Base-by-base conservation (phyloP, 2,797 vertebrate genomes). In the Notolepis coatsorum region DNA sequence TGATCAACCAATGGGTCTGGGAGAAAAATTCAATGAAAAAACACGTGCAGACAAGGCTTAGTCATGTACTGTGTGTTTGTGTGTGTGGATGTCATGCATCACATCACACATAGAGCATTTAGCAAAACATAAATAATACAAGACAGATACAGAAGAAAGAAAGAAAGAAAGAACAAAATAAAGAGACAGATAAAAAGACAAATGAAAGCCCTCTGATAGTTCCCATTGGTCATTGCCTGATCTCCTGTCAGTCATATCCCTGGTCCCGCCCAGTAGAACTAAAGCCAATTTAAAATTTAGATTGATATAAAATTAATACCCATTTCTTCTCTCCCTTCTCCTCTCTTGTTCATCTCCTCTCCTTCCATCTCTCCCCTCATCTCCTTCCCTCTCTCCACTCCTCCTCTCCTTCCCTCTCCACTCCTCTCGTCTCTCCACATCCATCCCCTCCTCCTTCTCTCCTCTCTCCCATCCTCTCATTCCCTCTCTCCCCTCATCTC, bases 101-200 rank as follows among this genome's bases (percentile, higher is more conserved):
- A 13, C 31, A 47, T 61, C 24, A 47, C n/a, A n/a, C n/a, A n/a
- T 65, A 31, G 57, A 58, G 68, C 5, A 20, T 62, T 13, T 52
- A 3, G 18, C 23, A 37, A n/a, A n/a, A 21, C 23, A 20, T 3
- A 13, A 30, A 4, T 20, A 35, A 18, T 6, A 2, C 5, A 17
- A 17, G 5, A 18, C n/a, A 41, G 38, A 41, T 9, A 18, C 15
- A 12, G 42, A 46, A 41, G 15, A 10, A 24, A 8, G 20, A 25
- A 24, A 20, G 21, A 31, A n/a, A 31, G 23, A 23, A 31, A 65
- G 8, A 23, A 7, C 28, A 10, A 7, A 13, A 9, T 15, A 24
- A 37, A 42, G 5, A 9, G 7, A 41, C 42, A 49, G 23, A 21
- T n/a, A n/a, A n/a, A n/a, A 27, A 28, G 18, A 2, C 1, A 41